These are phyloP conservation scores for Rhagoletis zephyria DNA, from an alignment of 1,140 invertebrate genomes.

Conservation along the genomic window DNA sequence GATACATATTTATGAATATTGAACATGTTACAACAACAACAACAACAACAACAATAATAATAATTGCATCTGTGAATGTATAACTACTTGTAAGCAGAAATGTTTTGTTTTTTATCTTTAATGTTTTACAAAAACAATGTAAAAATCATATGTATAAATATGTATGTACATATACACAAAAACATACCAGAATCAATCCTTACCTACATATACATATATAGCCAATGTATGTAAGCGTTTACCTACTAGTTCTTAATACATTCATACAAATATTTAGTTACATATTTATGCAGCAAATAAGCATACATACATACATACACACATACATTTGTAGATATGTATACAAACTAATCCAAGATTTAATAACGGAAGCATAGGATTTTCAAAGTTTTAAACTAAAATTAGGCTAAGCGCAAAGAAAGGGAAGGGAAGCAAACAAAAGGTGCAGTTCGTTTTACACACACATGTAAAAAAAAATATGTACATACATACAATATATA, in stretches of 20 bases:
- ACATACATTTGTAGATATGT: neutral
- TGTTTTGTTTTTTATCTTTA: neutral
- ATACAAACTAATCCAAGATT: neutral
- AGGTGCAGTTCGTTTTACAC: neutral
- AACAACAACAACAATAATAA: too few species aligned
- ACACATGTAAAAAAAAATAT: neutral
- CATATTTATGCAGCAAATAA: too few species aligned
- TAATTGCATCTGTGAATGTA: neutral
- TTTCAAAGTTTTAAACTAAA: conserved; percentile 36
- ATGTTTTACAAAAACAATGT: neutral
- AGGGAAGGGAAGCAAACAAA: too few species aligned
- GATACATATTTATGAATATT: conserved; percentile 4
- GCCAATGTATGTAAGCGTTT: conserved; percentile 21
- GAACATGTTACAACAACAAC: conserved; percentile 5
- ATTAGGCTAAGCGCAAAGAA: neutral
- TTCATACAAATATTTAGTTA: too few species aligned
- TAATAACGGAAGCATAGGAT: conserved; percentile 2
- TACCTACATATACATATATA: too few species aligned
- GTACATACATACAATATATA: conserved; percentile 31
- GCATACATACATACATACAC: neutral
- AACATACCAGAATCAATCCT: neutral
- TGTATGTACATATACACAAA: neutral
- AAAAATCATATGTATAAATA: neutral
- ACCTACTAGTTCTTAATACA: too few species aligned
- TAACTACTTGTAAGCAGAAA: neutral